Evolutionary conservation across 2,888 invertebrate species (phyloP).

Genomic region (Volucella bombylans): DNA sequence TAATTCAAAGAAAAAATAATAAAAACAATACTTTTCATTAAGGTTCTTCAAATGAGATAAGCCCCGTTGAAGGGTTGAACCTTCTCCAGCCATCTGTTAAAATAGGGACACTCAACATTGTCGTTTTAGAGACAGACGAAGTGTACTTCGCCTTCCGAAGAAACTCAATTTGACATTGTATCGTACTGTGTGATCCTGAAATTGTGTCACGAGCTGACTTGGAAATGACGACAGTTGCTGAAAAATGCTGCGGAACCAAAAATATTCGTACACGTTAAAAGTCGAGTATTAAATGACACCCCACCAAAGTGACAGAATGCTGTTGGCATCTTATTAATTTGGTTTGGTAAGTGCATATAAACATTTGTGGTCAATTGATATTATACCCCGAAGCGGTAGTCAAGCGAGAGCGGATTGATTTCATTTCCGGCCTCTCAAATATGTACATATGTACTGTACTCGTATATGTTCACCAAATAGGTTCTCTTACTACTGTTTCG

Average conservation of each 20-base stretch:
- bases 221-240: constrained; percentile 51
- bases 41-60: too few relatives aligned
- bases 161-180: constrained; percentile 10
- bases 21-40: neutral
- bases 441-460: neutral
- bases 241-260: neutral
- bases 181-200: constrained; percentile 7
- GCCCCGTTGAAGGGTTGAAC: neutral
- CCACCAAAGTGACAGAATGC: constrained; percentile 29
- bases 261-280: neutral
- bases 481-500: too few relatives aligned
- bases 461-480: neutral
- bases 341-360: constrained; percentile 36
- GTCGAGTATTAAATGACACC: constrained; percentile 36
- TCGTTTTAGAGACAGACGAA: neutral
- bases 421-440: constrained; percentile 45
- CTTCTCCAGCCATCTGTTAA: constrained; percentile 35
- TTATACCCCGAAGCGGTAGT: constrained; percentile 25
- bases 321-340: constrained; percentile 27
- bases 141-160: too few relatives aligned
- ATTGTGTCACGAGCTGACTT: constrained; percentile 60
- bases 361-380: constrained; percentile 61
- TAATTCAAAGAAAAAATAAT: neutral
- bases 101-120: constrained; percentile 38
- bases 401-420: constrained; percentile 33